Conservation (phyloP, 1,140 invertebrate genomes). For the Trichoplusia ni region DNA sequence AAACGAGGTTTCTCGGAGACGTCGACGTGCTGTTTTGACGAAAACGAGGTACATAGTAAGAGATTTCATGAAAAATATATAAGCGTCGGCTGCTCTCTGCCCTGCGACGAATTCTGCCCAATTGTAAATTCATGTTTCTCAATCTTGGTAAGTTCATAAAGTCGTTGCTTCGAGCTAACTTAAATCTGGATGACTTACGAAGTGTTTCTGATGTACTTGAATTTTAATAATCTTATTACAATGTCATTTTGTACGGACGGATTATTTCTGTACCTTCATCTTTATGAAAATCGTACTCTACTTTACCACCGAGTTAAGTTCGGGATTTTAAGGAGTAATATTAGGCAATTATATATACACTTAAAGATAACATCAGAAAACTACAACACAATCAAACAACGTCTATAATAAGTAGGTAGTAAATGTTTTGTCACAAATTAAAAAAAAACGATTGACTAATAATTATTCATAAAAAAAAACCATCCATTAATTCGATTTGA, state of each 20-base stretch:
- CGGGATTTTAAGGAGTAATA: background rate
- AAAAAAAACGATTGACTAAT: no score
- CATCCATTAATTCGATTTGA: no score
- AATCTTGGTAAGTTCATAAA: constrained; percentile 16
- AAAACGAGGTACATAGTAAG: background rate
- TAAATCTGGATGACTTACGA: constrained; percentile 23
- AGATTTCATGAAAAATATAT: background rate
- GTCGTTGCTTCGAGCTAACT: constrained; percentile 1
- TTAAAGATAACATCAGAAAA: no score
- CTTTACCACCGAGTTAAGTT: no score
- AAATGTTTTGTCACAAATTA: no score
- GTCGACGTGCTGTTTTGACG: no score
- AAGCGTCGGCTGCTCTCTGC: background rate
- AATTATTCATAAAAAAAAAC: no score
- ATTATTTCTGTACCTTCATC: no score
- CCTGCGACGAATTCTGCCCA: background rate
- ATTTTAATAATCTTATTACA: constrained; percentile 24
- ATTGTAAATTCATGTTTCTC: constrained; percentile 33
- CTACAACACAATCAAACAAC: no score
- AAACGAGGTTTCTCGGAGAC: no score
- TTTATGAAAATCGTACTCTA: no score
- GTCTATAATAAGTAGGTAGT: no score
- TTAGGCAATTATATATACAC: background rate
- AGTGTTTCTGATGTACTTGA: constrained; percentile 1
- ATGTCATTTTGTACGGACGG: constrained; percentile 23